Base-by-base conservation (phyloP, 2,113 vertebrate genomes). In the Phalacrocorax pelagicus region DNA sequence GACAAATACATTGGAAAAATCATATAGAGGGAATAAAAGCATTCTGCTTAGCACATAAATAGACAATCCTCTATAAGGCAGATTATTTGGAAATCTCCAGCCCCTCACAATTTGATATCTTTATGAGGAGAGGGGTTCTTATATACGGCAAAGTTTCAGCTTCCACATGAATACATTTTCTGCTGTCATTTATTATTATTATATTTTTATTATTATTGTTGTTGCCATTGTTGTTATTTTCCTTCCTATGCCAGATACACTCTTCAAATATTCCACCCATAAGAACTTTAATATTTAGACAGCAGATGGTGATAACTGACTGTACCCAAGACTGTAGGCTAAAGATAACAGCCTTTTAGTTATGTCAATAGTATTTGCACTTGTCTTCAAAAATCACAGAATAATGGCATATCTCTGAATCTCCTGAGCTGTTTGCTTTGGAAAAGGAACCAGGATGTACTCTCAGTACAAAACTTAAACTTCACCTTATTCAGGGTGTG, bases 61-160 rank as follows among this genome's bases (percentile, higher is more conserved):
- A 94, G 90, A 57, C 54, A 96, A 92, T 83, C 55, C 81, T 75
- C 54, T 36, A 26, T 81, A 82, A 90, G 36, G 40, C 44, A 85
- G 66, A 71, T 82, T 87, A 88, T 90, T 81, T 86, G 72, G 88
- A 98, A 97, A 96, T 88, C 71, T 87, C 61, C 79, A 72, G 90
- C 20, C 23, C 36, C 22, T 94, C 77, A 87, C 62, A 94, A 88
- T 95, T 94, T 90, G 14, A 61, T 94, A 55, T 96, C 58, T 73
- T 94, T 95, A 89, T 40, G 38, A n/a, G 38, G 72, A 87, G 61
- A 95, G 34, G 90, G 34, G 40, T 70, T 89, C 51, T 77, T 81
- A 63, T 55, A 58, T 42, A 59, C 17, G 34, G 14, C 23, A 83
- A 82, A 95, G 36, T 63, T 83, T 83, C 71, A 94, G n/a, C 63